These are phyloP conservation scores for Eulemur coronatus DNA, from an alignment of 2,797 vertebrate species.

Conservation along the genomic window DNA sequence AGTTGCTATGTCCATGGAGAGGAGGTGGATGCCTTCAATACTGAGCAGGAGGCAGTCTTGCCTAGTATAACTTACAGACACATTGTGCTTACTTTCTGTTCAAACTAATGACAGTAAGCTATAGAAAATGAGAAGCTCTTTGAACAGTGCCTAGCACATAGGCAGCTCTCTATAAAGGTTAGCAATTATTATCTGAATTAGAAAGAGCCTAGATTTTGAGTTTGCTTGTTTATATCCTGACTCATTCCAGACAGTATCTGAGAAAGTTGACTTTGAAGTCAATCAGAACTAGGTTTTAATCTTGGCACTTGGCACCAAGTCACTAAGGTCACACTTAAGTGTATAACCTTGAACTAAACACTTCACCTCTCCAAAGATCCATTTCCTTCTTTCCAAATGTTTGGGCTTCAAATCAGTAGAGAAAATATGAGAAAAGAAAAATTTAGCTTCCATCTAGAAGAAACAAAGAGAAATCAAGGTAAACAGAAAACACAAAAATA, in stretches of 20 bases:
- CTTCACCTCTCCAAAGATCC: background rate
- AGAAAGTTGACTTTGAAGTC: background rate
- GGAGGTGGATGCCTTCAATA: background rate
- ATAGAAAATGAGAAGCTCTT: background rate
- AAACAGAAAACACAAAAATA: slow-evolving; percentile 43
- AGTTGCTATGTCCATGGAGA: background rate
- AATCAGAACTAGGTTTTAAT: background rate
- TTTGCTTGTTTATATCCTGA: background rate
- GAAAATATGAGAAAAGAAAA: slow-evolving; percentile 31
- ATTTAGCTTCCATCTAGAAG: background rate
- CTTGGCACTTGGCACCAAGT: background rate
- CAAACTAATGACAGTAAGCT: background rate
- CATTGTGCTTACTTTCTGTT: slow-evolving; percentile 2
- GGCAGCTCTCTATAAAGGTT: background rate
- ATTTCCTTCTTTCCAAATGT: slow-evolving; percentile 11
- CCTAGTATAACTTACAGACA: background rate
- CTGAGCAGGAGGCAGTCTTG: background rate
- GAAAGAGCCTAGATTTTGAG: background rate
- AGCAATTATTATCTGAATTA: background rate
- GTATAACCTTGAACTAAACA: background rate
- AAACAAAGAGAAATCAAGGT: slow-evolving; percentile 22
- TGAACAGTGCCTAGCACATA: background rate
- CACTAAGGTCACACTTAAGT: background rate
- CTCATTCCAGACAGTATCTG: background rate
- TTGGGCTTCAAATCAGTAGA: background rate